A percentile compares a stretch with the other conserved stretches of the same genome.
Conservation (phyloP, 2,888 invertebrate genomes). For the Cerceris ruficornis region DNA sequence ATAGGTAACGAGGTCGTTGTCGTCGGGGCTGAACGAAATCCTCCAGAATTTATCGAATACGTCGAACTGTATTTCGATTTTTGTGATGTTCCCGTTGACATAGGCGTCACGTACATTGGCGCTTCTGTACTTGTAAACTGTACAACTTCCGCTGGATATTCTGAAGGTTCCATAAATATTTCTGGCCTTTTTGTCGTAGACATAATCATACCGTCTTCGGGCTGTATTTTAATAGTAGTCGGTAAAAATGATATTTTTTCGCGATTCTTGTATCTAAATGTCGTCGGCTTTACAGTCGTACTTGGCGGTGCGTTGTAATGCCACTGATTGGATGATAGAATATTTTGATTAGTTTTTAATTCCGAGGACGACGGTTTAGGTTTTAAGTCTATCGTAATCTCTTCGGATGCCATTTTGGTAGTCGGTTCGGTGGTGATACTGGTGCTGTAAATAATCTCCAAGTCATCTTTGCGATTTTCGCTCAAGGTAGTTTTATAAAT, state of each 20-base stretch:
- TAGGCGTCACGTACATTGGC: conserved; percentile 72
- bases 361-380: not conserved
- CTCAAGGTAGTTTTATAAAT: conserved; percentile 22
- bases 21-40: conserved; percentile 47
- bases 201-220: not conserved
- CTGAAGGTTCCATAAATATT: not conserved
- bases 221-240: conserved; percentile 26
- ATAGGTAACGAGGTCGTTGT: conserved; percentile 68
- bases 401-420: conserved; percentile 15
- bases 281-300: conserved; percentile 45
- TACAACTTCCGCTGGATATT: conserved; percentile 4
- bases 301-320: conserved; percentile 80
- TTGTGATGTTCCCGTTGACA: conserved; percentile 48
- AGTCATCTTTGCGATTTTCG: not conserved
- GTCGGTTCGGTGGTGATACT: conserved; percentile 29
- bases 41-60: conserved; percentile 52
- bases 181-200: not conserved
- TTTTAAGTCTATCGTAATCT: conserved; percentile 26
- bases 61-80: conserved; percentile 58
- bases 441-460: conserved; percentile 53
- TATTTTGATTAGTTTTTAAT: conserved; percentile 61
- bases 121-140: conserved; percentile 49
- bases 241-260: conserved; percentile 22
- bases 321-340: conserved; percentile 76
- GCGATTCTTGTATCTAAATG: conserved; percentile 21